Evolutionary conservation across 1,140 invertebrate species (phyloP).

Genomic region (Colletes gigas): DNA sequence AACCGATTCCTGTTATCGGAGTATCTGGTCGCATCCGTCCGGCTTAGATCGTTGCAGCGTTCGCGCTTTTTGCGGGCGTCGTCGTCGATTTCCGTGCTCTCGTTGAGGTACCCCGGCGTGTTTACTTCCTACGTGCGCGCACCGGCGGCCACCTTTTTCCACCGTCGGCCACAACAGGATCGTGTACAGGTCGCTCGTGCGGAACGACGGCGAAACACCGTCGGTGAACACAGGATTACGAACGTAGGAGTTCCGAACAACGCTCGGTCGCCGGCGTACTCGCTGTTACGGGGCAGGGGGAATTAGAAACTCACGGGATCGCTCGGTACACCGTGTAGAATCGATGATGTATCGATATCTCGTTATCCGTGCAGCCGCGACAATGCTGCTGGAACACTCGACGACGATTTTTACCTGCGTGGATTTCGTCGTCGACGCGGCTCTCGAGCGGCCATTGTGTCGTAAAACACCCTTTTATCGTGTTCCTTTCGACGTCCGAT

Average conservation of each 20-base stretch:
- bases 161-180: constrained; percentile 22
- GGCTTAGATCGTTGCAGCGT: constrained; percentile 27
- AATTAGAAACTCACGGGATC: constrained; percentile 39
- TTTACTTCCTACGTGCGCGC: constrained; percentile 53
- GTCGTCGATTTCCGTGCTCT: constrained; percentile 43
- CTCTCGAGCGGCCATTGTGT: background rate
- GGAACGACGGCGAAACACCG: constrained; percentile 58
- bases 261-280: background rate
- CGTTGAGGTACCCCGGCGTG: constrained; percentile 38
- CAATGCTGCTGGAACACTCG: background rate
- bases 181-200: constrained; percentile 52
- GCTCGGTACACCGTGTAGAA: constrained; percentile 4
- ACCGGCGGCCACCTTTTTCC: constrained; percentile 33
- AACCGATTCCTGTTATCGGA: constrained; percentile 11
- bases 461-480: background rate
- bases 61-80: constrained; percentile 18
- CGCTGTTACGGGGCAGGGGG: background rate
- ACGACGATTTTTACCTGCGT: background rate
- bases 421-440: background rate
- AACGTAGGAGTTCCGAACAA: constrained; percentile 38
- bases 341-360: constrained; percentile 37
- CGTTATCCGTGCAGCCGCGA: constrained; percentile 23
- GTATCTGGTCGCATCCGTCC: constrained; percentile 21
- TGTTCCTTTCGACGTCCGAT: too few relatives aligned
- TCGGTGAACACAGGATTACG: constrained; percentile 40